phyloP scores from a whole-genome alignment of 2,888 invertebrate genomes.

The Tanytarsus gracilentus region DNA sequence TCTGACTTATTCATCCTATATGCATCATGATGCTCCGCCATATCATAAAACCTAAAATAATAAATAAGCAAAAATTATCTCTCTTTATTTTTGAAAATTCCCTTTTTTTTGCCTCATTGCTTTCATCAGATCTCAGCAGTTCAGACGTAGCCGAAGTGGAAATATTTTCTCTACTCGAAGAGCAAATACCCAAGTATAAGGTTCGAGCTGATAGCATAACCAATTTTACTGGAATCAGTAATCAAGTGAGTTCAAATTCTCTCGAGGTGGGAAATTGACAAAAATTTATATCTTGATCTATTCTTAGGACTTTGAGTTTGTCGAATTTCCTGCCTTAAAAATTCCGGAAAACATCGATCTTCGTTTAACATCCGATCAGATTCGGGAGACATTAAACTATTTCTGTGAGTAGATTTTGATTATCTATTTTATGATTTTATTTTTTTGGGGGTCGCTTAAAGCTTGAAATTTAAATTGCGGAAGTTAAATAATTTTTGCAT shows the following conservation, averaged over 20 bases:
- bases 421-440: slow-evolving; percentile 7
- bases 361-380: slow-evolving; percentile 85
- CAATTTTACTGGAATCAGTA: slow-evolving; percentile 69
- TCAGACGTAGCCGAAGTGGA: slow-evolving; percentile 91
- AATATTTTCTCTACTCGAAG: slow-evolving; percentile 88
- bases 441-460: too few relatives aligned
- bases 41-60: neutral
- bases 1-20: neutral
- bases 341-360: slow-evolving; percentile 58
- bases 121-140: slow-evolving; percentile 78
- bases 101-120: slow-evolving; percentile 19
- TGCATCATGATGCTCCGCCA: neutral
- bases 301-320: slow-evolving; percentile 72
- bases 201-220: slow-evolving; percentile 90
- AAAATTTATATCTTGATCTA: slow-evolving; percentile 33
- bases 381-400: slow-evolving; percentile 93
- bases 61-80: neutral
- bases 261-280: neutral
- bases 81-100: neutral
- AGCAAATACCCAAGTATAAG: slow-evolving; percentile 89
- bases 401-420: slow-evolving; percentile 71
- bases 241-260: too few relatives aligned
- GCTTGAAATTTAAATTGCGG: too few relatives aligned
- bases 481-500: too few relatives aligned
- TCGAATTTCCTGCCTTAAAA: slow-evolving; percentile 77